Conservation (phyloP, 2,888 invertebrate species). For the Plebejus melissa region DNA sequence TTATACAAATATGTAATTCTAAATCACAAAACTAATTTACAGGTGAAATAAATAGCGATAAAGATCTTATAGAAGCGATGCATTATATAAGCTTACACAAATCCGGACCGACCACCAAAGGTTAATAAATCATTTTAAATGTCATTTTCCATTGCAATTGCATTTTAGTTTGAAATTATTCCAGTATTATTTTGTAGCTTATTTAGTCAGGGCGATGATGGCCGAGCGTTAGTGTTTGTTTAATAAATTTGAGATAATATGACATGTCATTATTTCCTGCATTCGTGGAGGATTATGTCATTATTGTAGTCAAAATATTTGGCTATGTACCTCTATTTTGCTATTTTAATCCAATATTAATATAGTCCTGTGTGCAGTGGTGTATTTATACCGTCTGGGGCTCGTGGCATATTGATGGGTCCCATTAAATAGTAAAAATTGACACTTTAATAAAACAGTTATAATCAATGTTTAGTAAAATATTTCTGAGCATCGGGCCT, state of each 20-base stretch:
- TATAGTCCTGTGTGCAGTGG: too few species aligned
- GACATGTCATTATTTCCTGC: not conserved
- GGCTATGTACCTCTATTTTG: not conserved
- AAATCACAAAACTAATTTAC: constrained; percentile 40
- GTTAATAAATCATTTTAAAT: constrained; percentile 11
- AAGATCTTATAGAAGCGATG: constrained; percentile 58
- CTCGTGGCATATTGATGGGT: too few species aligned
- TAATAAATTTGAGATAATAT: constrained; percentile 4
- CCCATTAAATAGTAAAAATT: too few species aligned
- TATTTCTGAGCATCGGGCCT: too few species aligned
- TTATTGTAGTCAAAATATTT: constrained; percentile 4
- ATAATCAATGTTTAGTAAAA: too few species aligned
- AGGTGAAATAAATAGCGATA: constrained; percentile 55
- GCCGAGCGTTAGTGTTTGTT: not conserved
- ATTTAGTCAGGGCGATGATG: constrained; percentile 28
- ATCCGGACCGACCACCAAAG: not conserved
- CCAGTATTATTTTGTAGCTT: constrained; percentile 32
- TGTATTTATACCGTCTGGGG: too few species aligned
- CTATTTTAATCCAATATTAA: not conserved
- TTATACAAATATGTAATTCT: not conserved
- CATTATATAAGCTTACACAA: constrained; percentile 64
- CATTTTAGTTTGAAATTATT: constrained; percentile 31
- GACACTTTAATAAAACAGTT: too few species aligned
- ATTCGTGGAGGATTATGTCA: not conserved
- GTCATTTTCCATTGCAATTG: not conserved